Base-by-base conservation (phyloP, 2,113 vertebrate species). In the Neopipo cinnamomea region DNA sequence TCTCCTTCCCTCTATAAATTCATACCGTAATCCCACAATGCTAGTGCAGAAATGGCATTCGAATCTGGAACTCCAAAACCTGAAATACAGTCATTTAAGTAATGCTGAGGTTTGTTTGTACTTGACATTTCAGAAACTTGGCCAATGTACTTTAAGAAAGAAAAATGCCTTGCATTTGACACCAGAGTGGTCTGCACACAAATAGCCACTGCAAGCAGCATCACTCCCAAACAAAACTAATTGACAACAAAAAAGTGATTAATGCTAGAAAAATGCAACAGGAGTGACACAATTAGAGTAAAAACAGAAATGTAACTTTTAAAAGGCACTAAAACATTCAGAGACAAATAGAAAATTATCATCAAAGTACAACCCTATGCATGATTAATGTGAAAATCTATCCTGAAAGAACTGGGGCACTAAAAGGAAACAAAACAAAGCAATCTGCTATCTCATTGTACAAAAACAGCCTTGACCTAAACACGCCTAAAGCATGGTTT, bases 351-450 rank as follows among this genome's bases (percentile, higher is more conserved):
- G 7, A 62, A 59, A 85, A 70, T 44, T 52, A 52, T 31, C 7
- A 18, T 20, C 2, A 0, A 73, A 89, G 50, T 37, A 62, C 11
- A 66, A 28, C 12, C 25, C 41, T 30, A 16, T 2, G 7, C 14
- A 44, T 12, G 14, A 56, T 30, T 68, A 66, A 73, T 27, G 33
- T 47, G 46, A 70, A 80, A 93, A 82, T 39, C 53, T 67, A 25
- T 21, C 50, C 75, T 66, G 62, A 94, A 96, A 93, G 71, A 95
- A 90, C 59, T 71, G 39, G 71, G 59, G 20, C 91, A 88, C 35
- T 56, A 77, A 74, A 53, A 73, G 67, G 53, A 72, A 94, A 72
- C 55, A 77, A 75, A 93, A 25, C 72, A 50, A 90, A 93, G 23
- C 71, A 81, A 82, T 72, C 56, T 95, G 62, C n/a, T 77, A 41